Base-by-base conservation (phyloP, 2,113 vertebrate species). In the Chauna torquata region DNA sequence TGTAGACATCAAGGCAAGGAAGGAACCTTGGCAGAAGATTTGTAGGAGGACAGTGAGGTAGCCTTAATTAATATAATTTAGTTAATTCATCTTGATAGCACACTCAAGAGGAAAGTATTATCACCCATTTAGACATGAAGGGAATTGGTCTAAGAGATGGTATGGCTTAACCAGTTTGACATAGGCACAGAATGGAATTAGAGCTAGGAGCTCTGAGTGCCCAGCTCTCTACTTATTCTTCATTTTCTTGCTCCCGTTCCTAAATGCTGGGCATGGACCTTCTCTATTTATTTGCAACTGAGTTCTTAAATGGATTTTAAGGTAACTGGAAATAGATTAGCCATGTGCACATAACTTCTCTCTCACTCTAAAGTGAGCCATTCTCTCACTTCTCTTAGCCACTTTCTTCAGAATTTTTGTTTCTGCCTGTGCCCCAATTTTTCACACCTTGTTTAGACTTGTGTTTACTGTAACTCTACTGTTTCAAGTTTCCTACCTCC, bases 381-480 rank as follows among this genome's bases (percentile, higher is more conserved):
- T 42, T 30, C 38, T 27, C 12, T 90, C 42, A 55, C 80, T 82
- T 93, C 59, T 95, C 64, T 87, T 82, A 64, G 68, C 64, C 1
- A 4, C 57, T 94, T 96, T 88, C 70, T 92, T 93, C 80, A 81
- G 45, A n/a, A n/a, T 62, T 92, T 91, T 96, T 95, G 86, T 92
- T 86, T 88, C 16, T 62, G 89, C 23, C 10, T 64, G 5, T 59
- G 62, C 82, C 90, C 45, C 58, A 79, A 12, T 95, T 96, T 97
- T 98, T 97, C 93, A 95, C 96, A 98, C 97, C 95, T 98, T 98
- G 96, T 97, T 98, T 97, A 96, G 97, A 94, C 83, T 96, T 93
- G 3, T 94, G 92, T 97, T 97, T 97, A 97, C 92, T 93, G 74
- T 92, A 93, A 86, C 87, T 77, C 79, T 80, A 92, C 87, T 97